These are phyloP conservation scores for Epicampocera succincta DNA, from an alignment of 2,888 invertebrate species.

Conservation along the genomic window DNA sequence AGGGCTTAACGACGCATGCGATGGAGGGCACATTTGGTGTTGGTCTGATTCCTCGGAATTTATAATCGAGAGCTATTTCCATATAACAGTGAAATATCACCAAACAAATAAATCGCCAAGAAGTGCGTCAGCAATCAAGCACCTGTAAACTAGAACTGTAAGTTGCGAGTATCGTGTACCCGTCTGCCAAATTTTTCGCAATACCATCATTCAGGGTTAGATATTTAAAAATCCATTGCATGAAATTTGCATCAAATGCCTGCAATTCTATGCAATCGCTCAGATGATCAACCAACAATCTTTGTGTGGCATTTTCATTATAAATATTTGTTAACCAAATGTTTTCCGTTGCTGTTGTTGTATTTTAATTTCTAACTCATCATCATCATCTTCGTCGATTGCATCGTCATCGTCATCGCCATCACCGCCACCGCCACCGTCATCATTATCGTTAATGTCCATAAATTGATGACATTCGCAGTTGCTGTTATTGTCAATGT, in stretches of 20 bases:
- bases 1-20: no score
- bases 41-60: no score
- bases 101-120: no score
- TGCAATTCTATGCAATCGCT: constrained; percentile 10
- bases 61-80: no score
- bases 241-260: background rate
- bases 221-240: constrained; percentile 27
- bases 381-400: constrained; percentile 8
- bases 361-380: constrained; percentile 12
- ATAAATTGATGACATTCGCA: constrained; percentile 68
- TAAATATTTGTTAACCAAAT: constrained; percentile 31
- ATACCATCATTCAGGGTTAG: no score
- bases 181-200: no score
- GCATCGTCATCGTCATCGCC: constrained; percentile 60
- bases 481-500: constrained; percentile 33
- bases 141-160: no score
- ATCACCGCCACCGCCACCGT: constrained; percentile 2
- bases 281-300: constrained; percentile 29
- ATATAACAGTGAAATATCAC: no score
- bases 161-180: no score
- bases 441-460: constrained; percentile 65
- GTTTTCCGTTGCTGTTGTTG: background rate
- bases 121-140: no score
- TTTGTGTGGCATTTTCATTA: constrained; percentile 51
- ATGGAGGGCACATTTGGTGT: no score